Percentiles rank a stretch among this genome's conserved stretches.
These are phyloP conservation scores for rabbit (Oryctolagus cuniculus) DNA, from an alignment of 2,113 vertebrate genomes.

Conservation along the genomic window mOryCun1.1 NC_091440.1:29809501-29810000, in stretches of 20 bases:
- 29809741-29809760: not conserved
- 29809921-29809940: not conserved
- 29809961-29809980: not conserved
- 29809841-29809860: not conserved
- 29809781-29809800: not conserved
- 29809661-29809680: not conserved
- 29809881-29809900: not conserved
- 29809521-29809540: not conserved
- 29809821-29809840: not conserved
- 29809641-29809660: not conserved
- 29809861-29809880: not conserved
- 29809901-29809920: not conserved
- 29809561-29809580: not conserved
- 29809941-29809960: not conserved
- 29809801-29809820: not conserved
- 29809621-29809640: not conserved
- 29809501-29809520: not conserved
- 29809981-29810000: not conserved
- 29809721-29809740: not conserved
- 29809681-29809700: not conserved
- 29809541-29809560: not conserved
- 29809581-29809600: not conserved
- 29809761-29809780: not conserved
- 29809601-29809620: not conserved
- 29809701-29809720: not conserved